Conservation (phyloP, 1,140 invertebrate genomes). For the Trichogramma pretiosum region DNA sequence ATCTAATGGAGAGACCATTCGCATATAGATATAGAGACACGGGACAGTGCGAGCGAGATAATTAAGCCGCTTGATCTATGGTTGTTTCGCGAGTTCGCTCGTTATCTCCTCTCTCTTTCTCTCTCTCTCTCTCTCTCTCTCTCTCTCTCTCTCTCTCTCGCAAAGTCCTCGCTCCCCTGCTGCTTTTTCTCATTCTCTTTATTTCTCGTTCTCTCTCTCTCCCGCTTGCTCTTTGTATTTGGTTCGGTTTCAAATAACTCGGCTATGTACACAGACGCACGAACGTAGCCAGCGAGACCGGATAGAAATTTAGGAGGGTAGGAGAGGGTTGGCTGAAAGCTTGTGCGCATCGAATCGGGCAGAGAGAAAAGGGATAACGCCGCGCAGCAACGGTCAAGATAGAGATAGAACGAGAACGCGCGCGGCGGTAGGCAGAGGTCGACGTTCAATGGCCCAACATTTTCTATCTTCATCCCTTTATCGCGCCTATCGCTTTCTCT, state of each 20-base stretch:
- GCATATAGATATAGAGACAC: conserved; percentile 24
- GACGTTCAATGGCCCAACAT: conserved; percentile 42
- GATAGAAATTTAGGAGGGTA: neutral
- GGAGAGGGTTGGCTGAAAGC: conserved; percentile 17
- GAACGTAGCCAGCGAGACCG: neutral
- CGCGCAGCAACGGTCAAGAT: conserved; percentile 18
- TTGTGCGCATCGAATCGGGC: conserved; percentile 25
- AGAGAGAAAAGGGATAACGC: too few relatives aligned
- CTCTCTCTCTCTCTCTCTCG: conserved; percentile 12
- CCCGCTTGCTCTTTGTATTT: conserved; percentile 31
- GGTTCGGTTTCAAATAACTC: conserved; percentile 41
- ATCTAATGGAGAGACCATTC: conserved; percentile 1
- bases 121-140: conserved; percentile 10
- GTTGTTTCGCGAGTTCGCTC: conserved; percentile 47
- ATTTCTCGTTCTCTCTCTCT: too few relatives aligned
- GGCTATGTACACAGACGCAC: conserved; percentile 27
- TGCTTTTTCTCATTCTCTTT: neutral
- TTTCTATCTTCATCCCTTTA: conserved; percentile 36
- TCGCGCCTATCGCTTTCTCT: conserved; percentile 18
- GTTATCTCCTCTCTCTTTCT: conserved; percentile 43
- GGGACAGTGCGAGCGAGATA: conserved; percentile 42
- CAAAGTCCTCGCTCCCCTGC: conserved; percentile 26
- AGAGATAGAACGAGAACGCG: conserved; percentile 3
- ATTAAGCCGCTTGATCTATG: conserved; percentile 46
- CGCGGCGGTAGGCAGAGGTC: conserved; percentile 32